Evolutionary conservation across 1,140 invertebrate species (phyloP), one percentile per base, ranked within the genome.

Genomic region (Drosophila persimilis): DNA sequence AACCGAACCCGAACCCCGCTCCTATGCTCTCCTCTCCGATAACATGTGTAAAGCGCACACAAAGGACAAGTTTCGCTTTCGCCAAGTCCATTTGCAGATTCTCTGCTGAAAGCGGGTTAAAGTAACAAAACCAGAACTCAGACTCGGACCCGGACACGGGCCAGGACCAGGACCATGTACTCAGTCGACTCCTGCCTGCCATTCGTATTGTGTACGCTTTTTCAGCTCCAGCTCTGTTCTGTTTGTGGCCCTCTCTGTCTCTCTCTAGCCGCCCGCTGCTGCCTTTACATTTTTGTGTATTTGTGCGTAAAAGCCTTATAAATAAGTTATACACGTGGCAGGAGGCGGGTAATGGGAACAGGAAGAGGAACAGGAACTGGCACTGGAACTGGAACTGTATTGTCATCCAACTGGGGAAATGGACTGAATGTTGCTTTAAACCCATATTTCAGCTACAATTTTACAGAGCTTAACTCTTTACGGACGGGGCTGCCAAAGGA

Each of bases 241-340:
- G 65, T 69, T 56, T 66, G 31, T 35, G 47, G 24, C 62, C 39
- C 64, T 46, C 59, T 15, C 15, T 31, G 29, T 31, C 39, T 48
- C 13, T 46, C 26, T 4, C 11, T 58, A 11, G 41, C 26, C 9
- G 2, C 11, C 41, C n/a, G 24, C 24, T 46, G 39, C 24, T 50
- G 13, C 24, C 9, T n/a, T 15, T 57, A 55, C 29, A 61, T 76
- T 76, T 78, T 72, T 63, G 74, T 75, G 77, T 88, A 86, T 73
- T 86, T 88, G 74, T 88, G 83, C 83, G 81, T 88, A 88, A 86
- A 88, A 88, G 81, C 78, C 74, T 81, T 88, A 88, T 88, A 88
- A 88, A 86, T 86, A 86, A 86, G 81, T 86, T 78, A 86, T 88
- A 78, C 74, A 81, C 77, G 70, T 81, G 70, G 73, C 63, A 64